Evolutionary conservation across 2,888 invertebrate species (phyloP), one percentile per base, ranked within the genome.

Genomic region (Keiferia lycopersicella): DNA sequence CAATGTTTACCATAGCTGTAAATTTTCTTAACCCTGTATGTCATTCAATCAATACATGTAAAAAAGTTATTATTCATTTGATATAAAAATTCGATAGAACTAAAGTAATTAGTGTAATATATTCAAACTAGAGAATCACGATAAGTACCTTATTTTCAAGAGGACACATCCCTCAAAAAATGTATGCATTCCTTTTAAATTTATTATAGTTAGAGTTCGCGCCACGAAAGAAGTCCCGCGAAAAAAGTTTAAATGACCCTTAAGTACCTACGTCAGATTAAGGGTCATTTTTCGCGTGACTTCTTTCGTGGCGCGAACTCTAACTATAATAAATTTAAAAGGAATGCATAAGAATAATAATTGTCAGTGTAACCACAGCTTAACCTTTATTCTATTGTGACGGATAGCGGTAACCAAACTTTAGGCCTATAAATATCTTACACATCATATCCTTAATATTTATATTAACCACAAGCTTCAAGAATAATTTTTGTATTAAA

Each of bases 401-500:
- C 62, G 62, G 62, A 62, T 62, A 51, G 38, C 18, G 20, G 45
- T 26, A 61, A 61, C 48, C 12, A 60, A 62, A 53, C 16, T 10
- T 62, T 62, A 62, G 62, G 62, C 62, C 61, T 58, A 58, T 8
- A 39, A 16, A 58, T 38, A 8, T 39, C 22, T 53, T 61, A 50
- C 50, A 63, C 48, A 61, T 56, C 41, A 26, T 61, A 16, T 61
- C 20, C 18, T 22, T 16, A 61, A 20, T 57, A 50, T 62, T 16
- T 16, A 45, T 4, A 45, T 45, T n/a, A 16, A 45, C 45, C 6
- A 14, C 34, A 63, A 63, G 63, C 61, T 26, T 61, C 61, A 61
- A 61, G 61, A 63, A 64, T 66, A 63, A 68, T 65, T 71, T n/a
- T 70, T 72, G 74, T 80, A 79, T 70, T 73, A 82, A 81, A 81